A percentile compares a stretch with the other conserved stretches of the same genome.
phyloP scores from a whole-genome alignment of 1,140 invertebrate species.

The Amphibalanus amphitrite region DNA sequence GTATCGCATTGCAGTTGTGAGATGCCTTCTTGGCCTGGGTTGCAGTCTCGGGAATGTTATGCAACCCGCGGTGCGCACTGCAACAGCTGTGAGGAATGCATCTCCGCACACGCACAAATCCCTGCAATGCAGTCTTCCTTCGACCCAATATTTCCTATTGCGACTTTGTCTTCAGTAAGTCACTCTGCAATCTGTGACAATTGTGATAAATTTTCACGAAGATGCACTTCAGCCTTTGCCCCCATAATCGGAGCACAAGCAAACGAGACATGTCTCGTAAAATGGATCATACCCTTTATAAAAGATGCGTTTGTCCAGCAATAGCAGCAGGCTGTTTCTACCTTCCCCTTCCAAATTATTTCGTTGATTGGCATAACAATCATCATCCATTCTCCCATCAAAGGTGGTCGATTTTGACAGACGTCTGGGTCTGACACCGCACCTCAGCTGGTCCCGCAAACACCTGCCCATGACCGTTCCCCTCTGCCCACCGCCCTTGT shows the following conservation, averaged over 20 bases:
- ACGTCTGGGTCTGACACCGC: not conserved
- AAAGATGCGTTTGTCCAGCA: no score
- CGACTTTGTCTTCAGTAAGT: no score
- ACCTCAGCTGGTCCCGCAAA: not conserved
- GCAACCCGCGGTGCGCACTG: not conserved
- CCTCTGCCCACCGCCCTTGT: not conserved
- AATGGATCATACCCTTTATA: no score
- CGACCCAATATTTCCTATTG: no score
- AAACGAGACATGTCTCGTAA: no score
- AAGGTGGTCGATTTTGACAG: not conserved
- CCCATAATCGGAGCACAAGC: no score
- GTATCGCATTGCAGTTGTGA: no score
- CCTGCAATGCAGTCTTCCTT: not conserved
- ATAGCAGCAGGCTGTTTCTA: no score
- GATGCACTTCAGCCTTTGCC: no score
- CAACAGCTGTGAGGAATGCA: not conserved
- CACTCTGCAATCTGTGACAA: no score
- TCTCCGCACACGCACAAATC: not conserved
- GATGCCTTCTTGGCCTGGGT: not conserved
- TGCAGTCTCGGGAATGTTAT: not conserved
- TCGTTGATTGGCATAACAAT: not conserved
- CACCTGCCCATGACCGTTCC: not conserved
- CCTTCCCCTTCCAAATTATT: not conserved
- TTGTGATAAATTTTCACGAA: no score
- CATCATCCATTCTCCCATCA: not conserved